A percentile compares a stretch with the other conserved stretches of the same genome.
These are phyloP conservation scores for Chanos chanos DNA, from an alignment of 2,797 vertebrate genomes.

Conservation along the genomic window DNA sequence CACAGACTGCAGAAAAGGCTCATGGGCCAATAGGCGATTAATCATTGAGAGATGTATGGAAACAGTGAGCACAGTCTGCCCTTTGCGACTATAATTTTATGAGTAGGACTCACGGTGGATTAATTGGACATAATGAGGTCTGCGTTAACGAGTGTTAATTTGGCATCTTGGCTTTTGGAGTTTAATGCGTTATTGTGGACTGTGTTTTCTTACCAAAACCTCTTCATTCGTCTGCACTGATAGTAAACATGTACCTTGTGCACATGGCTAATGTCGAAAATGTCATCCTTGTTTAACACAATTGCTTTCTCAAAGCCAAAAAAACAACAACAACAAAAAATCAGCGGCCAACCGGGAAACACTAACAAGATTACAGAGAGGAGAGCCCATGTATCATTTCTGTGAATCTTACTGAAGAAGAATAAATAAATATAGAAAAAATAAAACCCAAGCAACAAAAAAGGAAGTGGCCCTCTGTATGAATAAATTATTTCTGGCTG, in stretches of 20 bases:
- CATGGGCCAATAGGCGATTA: too few species aligned
- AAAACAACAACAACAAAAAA: neutral
- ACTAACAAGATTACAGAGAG: constrained; percentile 27
- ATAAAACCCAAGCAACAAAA: neutral
- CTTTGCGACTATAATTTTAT: neutral
- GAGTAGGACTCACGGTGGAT: neutral
- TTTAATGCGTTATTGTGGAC: constrained; percentile 15
- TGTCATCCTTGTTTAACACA: constrained; percentile 38
- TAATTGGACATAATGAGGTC: constrained; percentile 33
- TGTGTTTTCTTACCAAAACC: constrained; percentile 27
- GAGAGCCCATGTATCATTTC: constrained; percentile 49
- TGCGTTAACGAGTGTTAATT: constrained; percentile 29
- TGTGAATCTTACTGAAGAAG: constrained; percentile 41
- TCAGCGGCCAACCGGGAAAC: constrained; percentile 26
- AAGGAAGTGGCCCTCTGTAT: constrained; percentile 22
- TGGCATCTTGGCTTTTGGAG: constrained; percentile 8
- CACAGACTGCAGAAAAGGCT: too few species aligned
- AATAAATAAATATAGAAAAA: neutral
- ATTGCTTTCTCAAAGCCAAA: constrained; percentile 21
- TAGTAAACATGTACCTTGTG: constrained; percentile 31
- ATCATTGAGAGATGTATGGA: neutral
- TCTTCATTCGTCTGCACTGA: constrained; percentile 4
- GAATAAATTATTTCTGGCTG: constrained; percentile 50
- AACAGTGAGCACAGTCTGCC: constrained; percentile 7
- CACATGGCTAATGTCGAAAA: constrained; percentile 41